phyloP scores from a whole-genome alignment of 2,797 vertebrate genomes.

The Sphenopsis melanotis region DNA sequence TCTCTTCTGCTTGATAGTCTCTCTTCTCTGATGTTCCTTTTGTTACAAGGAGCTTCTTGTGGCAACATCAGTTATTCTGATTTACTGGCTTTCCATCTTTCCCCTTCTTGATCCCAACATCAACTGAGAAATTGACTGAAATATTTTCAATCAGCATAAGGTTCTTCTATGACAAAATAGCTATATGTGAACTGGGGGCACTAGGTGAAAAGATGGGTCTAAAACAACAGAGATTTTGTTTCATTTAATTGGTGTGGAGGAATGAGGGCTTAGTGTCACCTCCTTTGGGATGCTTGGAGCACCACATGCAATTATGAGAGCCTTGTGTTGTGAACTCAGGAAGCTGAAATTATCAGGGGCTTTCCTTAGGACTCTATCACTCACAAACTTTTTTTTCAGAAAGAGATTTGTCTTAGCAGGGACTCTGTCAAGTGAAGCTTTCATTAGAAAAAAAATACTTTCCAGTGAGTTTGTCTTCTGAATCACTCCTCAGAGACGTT shows the following conservation, averaged over 20 bases:
- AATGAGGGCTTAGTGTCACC: background rate
- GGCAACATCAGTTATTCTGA: background rate
- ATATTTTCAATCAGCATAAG: background rate
- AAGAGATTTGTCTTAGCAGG: conserved; percentile 2
- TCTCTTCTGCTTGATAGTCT: background rate
- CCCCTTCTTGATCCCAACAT: background rate
- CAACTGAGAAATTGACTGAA: background rate
- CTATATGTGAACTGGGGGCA: background rate
- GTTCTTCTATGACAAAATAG: background rate
- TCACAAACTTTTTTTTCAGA: background rate
- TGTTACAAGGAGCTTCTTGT: background rate
- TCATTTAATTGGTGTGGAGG: background rate
- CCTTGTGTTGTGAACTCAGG: background rate
- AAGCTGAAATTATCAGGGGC: background rate
- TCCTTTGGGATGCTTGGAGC: conserved; percentile 17
- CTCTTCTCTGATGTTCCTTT: background rate
- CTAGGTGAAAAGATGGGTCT: background rate
- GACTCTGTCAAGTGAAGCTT: background rate
- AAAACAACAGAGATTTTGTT: background rate
- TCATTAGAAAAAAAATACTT: background rate
- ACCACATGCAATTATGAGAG: background rate
- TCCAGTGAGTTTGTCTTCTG: background rate
- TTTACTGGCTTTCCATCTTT: background rate
- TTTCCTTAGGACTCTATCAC: background rate
- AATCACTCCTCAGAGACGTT: background rate